phyloP scores from a whole-genome alignment of 2,888 invertebrate species.

The Pollenia labialis region DNA sequence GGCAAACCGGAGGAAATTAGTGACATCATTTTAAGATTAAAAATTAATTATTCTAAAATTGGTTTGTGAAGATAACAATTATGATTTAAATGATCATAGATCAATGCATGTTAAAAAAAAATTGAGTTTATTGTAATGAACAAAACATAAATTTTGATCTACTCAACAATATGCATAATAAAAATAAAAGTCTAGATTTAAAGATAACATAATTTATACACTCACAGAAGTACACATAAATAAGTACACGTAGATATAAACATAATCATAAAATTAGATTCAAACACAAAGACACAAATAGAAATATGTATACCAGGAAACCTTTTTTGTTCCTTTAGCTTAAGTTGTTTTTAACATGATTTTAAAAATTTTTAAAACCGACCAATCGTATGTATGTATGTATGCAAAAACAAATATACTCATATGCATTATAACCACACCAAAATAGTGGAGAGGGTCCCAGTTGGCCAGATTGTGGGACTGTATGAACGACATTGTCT shows the following conservation, averaged over 20 bases:
- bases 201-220: conserved; percentile 46
- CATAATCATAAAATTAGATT: conserved; percentile 62
- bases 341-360: no score
- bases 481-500: no score
- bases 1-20: background rate
- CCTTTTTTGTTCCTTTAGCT: background rate
- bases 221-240: background rate
- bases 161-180: conserved; percentile 33
- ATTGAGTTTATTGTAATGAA: conserved; percentile 1
- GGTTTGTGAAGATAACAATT: conserved; percentile 57
- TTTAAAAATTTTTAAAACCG: no score
- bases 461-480: no score
- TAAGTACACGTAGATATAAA: background rate
- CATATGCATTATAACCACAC: no score
- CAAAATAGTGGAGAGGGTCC: no score
- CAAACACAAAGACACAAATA: background rate
- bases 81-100: conserved; percentile 61
- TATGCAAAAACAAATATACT: no score
- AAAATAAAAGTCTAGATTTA: conserved; percentile 61
- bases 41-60: conserved; percentile 33
- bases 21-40: conserved; percentile 2
- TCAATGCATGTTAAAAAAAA: conserved; percentile 29
- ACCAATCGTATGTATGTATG: no score
- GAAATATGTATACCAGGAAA: background rate
- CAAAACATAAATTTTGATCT: conserved; percentile 66